Conservation (phyloP, 2,113 vertebrate species). For the Nymphicus hollandicus region DNA sequence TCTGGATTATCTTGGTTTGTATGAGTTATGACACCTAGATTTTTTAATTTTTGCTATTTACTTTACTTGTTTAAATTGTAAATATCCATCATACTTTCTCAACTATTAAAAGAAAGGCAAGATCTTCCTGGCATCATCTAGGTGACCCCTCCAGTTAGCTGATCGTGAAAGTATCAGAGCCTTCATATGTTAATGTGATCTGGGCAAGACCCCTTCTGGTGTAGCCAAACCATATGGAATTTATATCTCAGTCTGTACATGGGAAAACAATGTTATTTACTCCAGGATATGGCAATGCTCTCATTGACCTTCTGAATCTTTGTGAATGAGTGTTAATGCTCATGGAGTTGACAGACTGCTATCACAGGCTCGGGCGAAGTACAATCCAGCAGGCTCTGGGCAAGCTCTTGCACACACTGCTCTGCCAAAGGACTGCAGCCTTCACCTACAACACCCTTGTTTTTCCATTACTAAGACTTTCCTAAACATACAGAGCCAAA, state of each 20-base stretch:
- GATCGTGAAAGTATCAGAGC: background rate
- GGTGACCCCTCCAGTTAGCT: background rate
- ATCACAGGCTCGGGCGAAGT: background rate
- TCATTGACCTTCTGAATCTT: conserved; percentile 4
- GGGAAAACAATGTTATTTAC: background rate
- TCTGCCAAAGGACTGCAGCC: conserved; percentile 59
- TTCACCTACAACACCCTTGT: conserved; percentile 41
- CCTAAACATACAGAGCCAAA: conserved; percentile 6
- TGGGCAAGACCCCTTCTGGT: background rate
- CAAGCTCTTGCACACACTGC: conserved; percentile 27
- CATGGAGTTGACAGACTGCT: background rate
- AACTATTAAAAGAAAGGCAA: background rate
- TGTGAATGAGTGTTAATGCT: conserved; percentile 21
- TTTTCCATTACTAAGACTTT: conserved; percentile 58
- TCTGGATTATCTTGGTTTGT: conserved; percentile 20
- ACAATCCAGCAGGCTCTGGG: conserved; percentile 34
- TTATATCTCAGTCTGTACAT: background rate
- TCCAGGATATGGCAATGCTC: background rate
- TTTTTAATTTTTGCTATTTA: background rate
- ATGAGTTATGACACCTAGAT: background rate
- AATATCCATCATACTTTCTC: background rate
- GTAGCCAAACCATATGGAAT: conserved; percentile 3
- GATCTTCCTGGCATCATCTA: background rate
- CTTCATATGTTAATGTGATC: background rate
- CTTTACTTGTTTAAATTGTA: background rate